Evolutionary conservation across 2,888 invertebrate genomes (phyloP), one percentile per base, ranked within the genome.

Genomic region (Netelia melanura): DNA sequence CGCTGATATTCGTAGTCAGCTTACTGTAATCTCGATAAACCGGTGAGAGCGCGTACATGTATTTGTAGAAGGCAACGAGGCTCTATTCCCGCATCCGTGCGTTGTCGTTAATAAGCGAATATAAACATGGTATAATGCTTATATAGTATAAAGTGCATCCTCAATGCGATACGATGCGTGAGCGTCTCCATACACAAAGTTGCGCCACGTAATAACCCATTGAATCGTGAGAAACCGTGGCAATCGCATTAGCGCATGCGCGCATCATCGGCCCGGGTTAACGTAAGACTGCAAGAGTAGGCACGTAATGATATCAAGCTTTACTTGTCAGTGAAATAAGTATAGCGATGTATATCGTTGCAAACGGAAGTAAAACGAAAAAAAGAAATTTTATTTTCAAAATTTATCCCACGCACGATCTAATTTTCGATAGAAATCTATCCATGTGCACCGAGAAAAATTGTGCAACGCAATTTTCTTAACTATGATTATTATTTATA

Each of bases 211-310:
- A 84, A 84, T 84, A 81, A 84, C 52, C 80, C 72, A 81, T 79
- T 75, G 83, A 83, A 80, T 83, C 83, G 83, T 84, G 84, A 84
- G 84, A 84, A 84, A 84, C 72, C 76, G 77, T 81, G 81, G 84
- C 80, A 77, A 84, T 84, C 62, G 84, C 84, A 77, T 84, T 84
- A 84, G 58, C 80, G 76, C 72, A 72, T 80, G 79, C 67, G 54
- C 75, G 56, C 81, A 84, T 72, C 80, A 65, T 80, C 76, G 71
- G 80, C 76, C 76, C 62, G 23, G 80, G 75, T 80, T 80, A 84
- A 84, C 76, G 76, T 80, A 72, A 80, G 71, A 84, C 75, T 76
- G 54, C 74, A 83, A 75, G 62, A 74, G 44, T 61, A 71, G 62
- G 72, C 80, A 65, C 71, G 71, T 76, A 84, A 80, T 62, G 65